Conservation (phyloP, 1,140 invertebrate genomes). For the Myzus persicae region DNA sequence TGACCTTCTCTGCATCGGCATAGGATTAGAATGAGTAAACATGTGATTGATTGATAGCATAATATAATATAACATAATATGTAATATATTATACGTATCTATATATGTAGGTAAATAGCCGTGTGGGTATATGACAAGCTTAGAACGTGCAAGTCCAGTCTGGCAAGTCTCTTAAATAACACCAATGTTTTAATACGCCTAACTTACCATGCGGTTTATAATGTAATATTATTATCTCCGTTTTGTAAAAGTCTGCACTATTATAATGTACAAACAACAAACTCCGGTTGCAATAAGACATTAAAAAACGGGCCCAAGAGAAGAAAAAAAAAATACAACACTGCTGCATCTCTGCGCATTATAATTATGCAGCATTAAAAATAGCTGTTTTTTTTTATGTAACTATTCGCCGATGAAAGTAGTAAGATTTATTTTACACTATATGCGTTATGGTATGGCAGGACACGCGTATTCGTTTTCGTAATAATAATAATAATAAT, state of each 20-base stretch:
- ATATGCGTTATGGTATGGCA: neutral
- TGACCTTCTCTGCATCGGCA: neutral
- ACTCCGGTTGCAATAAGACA: neutral
- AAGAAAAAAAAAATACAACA: constrained; percentile 14
- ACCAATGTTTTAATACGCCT: neutral
- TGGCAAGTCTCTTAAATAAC: constrained; percentile 28
- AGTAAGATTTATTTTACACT: constrained; percentile 5
- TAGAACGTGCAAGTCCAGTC: constrained; percentile 23
- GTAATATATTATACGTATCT: neutral
- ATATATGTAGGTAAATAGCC: neutral
- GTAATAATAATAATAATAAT: neutral
- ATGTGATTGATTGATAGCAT: constrained; percentile 36
- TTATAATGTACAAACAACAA: neutral
- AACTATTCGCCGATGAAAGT: constrained; percentile 25
- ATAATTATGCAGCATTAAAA: constrained; percentile 22
- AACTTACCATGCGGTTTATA: neutral
- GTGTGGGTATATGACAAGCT: neutral
- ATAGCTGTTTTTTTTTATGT: constrained; percentile 27
- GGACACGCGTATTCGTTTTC: neutral
- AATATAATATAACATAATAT: too few relatives aligned
- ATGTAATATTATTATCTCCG: neutral
- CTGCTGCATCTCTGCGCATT: neutral
- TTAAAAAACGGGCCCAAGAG: neutral
- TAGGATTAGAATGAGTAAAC: neutral
- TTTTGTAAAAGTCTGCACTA: neutral